Base-by-base conservation (phyloP, 2,888 invertebrate species). In the Hypsopygia costalis region DNA sequence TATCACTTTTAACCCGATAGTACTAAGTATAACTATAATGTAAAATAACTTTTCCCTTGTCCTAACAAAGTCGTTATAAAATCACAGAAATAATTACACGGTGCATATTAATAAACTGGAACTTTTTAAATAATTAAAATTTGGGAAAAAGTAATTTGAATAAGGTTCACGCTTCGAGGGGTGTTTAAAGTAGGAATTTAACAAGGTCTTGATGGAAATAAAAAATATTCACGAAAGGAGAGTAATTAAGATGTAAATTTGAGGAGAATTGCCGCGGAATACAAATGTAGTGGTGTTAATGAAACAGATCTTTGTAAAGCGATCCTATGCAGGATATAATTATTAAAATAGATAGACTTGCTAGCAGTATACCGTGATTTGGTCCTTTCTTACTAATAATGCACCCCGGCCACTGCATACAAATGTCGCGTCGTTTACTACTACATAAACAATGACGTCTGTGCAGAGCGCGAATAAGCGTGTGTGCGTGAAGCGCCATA, bases 161-260 rank as follows among this genome's bases (percentile, higher is more conserved):
- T 69, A 62, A 64, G 52, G 53, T 54, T 59, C 51, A 51, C 47
- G 51, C 46, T 43, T 48, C 45, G 35, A 36, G 42, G 48, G 58
- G 53, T 45, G 44, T 55, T 46, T 35, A 59, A 56, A 53, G 51
- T 56, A 39, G 41, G 32, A 33, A 36, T 43, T 37, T 40, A 39
- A 43, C 44, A 10, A 11, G 20, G 34, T 32, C 20, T 39, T 48
- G 30, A 40, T 34, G 33, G 35, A 41, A 43, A 46, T 47, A 52
- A 55, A 52, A 54, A 58, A 38, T 49, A 41, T 52, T 40, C 45
- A 40, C 41, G 37, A 59, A 56, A 48, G 51, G 44, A 52, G 49
- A 43, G 44, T 53, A 58, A 61, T 63, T 60, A 63, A 58, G 46
- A 63, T 61, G 63, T 52, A 52, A 61, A 63, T 61, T 55, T 49